A percentile compares a stretch with the other conserved stretches of the same genome.
Conservation (phyloP, 1,140 invertebrate genomes). For the Grapholita molesta region DNA sequence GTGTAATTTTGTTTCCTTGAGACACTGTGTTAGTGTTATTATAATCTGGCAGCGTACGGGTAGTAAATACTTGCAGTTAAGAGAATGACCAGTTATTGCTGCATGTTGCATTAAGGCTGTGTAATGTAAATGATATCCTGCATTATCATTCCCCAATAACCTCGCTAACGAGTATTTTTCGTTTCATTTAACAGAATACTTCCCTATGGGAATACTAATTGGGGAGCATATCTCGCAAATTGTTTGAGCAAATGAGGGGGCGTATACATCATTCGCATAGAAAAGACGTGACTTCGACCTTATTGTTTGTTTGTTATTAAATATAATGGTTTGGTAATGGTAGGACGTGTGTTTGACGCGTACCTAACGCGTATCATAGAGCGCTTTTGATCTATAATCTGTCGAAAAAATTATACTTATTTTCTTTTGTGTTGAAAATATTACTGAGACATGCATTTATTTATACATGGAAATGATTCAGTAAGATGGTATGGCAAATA, state of each 20-base stretch:
- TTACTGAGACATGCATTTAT: too few species aligned
- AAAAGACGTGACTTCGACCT: neutral
- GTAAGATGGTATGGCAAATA: too few species aligned
- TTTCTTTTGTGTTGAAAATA: too few species aligned
- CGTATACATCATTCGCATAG: neutral
- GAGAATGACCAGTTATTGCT: neutral
- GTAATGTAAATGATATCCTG: neutral
- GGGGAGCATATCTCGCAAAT: neutral
- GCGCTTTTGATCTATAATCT: too few species aligned
- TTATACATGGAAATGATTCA: too few species aligned
- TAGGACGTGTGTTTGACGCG: too few species aligned
- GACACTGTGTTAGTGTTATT: too few species aligned
- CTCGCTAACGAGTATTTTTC: conserved; percentile 6
- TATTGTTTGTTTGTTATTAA: neutral
- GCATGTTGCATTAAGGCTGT: neutral
- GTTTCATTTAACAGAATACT: neutral
- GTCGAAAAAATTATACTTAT: too few species aligned
- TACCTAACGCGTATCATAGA: too few species aligned
- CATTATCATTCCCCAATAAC: conserved; percentile 4
- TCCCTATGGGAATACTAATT: neutral
- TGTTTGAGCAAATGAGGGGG: neutral
- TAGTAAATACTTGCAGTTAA: too few species aligned
- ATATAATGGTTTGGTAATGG: neutral
- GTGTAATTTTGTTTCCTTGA: too few species aligned
- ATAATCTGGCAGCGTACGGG: too few species aligned